Percentiles rank a stretch among this genome's conserved stretches.
Conservation (phyloP, 2,113 vertebrate genomes). For the Hyaena hyaena region DNA sequence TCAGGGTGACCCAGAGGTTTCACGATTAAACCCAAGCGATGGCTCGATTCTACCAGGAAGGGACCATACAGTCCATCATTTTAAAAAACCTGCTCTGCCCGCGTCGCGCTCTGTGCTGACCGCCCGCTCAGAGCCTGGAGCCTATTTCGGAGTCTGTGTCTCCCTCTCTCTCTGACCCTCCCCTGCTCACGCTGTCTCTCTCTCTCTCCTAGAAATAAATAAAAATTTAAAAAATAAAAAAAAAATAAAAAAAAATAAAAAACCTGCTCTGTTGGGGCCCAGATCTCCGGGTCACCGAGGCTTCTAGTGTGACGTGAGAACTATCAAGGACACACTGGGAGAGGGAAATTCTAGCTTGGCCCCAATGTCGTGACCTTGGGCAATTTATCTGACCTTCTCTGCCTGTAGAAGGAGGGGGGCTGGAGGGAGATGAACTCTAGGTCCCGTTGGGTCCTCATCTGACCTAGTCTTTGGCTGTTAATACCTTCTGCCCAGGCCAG, state of each 20-base stretch:
- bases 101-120: too few relatives aligned
- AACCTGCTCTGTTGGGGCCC: neutral
- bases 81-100: neutral
- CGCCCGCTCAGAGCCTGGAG: too few relatives aligned
- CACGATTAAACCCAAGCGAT: neutral
- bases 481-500: rapidly evolving
- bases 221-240: too few relatives aligned
- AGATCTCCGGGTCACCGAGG: neutral
- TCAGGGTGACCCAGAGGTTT: neutral
- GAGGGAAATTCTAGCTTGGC: neutral
- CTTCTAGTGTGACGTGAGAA: neutral
- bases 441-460: neutral
- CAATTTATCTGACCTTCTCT: neutral
- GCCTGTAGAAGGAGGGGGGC: neutral
- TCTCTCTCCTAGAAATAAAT: too few relatives aligned
- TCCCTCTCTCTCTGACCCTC: too few relatives aligned
- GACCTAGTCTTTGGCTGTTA: neutral
- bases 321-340: neutral
- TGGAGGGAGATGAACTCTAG: neutral
- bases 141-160: too few relatives aligned
- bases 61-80: neutral
- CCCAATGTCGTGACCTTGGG: neutral
- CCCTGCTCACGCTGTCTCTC: too few relatives aligned
- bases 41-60: neutral
- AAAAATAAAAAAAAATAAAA: neutral